phyloP scores from a whole-genome alignment of 1,140 invertebrate genomes.

The Caenorhabditis tropicalis region DNA sequence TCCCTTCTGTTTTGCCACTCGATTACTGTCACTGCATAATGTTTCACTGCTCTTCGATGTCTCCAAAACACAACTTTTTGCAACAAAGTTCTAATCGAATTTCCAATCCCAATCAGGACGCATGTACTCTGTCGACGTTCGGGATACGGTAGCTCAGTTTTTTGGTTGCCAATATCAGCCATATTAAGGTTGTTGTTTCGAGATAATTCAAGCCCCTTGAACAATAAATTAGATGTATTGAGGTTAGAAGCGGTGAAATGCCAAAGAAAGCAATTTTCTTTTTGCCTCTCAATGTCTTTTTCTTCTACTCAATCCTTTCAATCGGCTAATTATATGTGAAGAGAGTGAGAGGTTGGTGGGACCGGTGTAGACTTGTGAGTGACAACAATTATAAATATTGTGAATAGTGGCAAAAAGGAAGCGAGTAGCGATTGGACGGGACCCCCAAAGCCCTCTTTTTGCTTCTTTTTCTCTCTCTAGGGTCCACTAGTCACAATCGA shows the following conservation, averaged over 20 bases:
- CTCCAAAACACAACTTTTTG: background rate
- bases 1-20: background rate
- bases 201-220: too few relatives aligned
- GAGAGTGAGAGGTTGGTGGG: too few relatives aligned
- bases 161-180: too few relatives aligned
- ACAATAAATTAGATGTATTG: too few relatives aligned
- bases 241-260: background rate
- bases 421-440: slow-evolving; percentile 1
- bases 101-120: background rate
- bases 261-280: background rate
- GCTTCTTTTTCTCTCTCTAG: background rate
- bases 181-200: too few relatives aligned
- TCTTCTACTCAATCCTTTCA: background rate
- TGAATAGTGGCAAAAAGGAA: slow-evolving; percentile 37
- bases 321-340: background rate
- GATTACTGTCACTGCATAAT: background rate
- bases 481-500: background rate
- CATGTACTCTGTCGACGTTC: background rate
- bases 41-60: background rate
- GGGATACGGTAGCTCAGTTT: too few relatives aligned
- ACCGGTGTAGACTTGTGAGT: slow-evolving; percentile 5
- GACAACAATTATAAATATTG: slow-evolving; percentile 44
- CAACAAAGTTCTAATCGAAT: background rate
- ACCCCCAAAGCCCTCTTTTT: background rate
- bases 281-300: background rate